Evolutionary conservation across 1,140 invertebrate genomes (phyloP).

Genomic region (Spodoptera litura): DNA sequence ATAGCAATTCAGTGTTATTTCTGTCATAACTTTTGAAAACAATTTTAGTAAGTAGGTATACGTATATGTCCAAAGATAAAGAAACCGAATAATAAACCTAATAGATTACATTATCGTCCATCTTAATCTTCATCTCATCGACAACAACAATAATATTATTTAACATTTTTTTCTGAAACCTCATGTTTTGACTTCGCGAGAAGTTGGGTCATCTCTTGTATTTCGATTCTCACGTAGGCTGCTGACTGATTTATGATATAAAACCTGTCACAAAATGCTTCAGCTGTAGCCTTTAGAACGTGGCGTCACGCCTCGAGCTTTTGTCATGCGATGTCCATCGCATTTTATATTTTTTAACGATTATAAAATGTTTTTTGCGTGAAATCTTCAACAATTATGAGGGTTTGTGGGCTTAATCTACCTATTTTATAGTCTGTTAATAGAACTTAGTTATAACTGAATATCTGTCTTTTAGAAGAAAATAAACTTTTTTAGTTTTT

Average conservation of each 20-base stretch:
- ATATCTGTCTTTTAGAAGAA: neutral
- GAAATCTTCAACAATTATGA: neutral
- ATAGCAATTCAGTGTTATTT: no score
- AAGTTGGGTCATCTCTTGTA: constrained; percentile 57
- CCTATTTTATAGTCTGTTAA: neutral
- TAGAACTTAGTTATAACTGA: neutral
- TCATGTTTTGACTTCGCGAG: constrained; percentile 49
- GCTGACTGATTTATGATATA: constrained; percentile 58
- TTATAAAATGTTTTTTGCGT: constrained; percentile 13
- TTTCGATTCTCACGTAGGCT: constrained; percentile 59
- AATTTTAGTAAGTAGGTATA: no score
- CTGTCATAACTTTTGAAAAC: no score
- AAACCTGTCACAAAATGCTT: constrained; percentile 42
- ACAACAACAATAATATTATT: neutral
- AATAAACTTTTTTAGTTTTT: no score
- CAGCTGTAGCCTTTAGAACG: constrained; percentile 51
- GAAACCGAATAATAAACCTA: neutral
- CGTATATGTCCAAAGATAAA: no score
- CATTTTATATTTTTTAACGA: constrained; percentile 16
- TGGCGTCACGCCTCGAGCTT: constrained; percentile 35
- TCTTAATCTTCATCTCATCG: neutral
- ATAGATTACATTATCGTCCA: neutral
- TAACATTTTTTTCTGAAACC: constrained; percentile 52
- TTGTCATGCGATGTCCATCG: constrained; percentile 49
- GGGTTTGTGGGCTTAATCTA: neutral